Evolutionary conservation across 2,113 vertebrate genomes (phyloP).

Genomic region (Labeo catla): DNA sequence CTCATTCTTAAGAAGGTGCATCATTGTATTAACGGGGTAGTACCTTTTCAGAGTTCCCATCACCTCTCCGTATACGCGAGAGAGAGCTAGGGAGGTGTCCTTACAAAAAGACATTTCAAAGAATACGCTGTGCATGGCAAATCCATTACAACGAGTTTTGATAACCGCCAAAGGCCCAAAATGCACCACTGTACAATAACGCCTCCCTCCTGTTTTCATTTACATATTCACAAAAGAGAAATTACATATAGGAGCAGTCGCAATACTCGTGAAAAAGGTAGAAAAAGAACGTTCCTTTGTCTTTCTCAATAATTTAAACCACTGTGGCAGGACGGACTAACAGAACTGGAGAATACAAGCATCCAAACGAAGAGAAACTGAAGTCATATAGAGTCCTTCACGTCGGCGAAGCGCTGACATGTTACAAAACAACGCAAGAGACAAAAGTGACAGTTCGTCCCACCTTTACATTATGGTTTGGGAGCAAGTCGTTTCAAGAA

Average conservation of each 20-base stretch:
- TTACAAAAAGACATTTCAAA: constrained; percentile 55
- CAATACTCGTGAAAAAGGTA: constrained; percentile 83
- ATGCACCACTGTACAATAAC: constrained; percentile 59
- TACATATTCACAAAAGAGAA: constrained; percentile 67
- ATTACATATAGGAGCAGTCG: constrained; percentile 77
- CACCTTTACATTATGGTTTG: constrained; percentile 60
- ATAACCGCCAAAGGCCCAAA: constrained; percentile 53
- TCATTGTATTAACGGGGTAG: constrained; percentile 51
- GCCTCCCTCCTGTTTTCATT: constrained; percentile 53
- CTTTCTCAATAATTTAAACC: constrained; percentile 89
- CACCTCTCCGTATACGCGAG: constrained; percentile 37
- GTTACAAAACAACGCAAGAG: constrained; percentile 67
- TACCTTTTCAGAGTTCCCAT: constrained; percentile 48
- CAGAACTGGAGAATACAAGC: constrained; percentile 74
- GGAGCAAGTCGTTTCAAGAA: constrained; percentile 65
- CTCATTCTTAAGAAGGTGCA: constrained; percentile 52
- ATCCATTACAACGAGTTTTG: constrained; percentile 56
- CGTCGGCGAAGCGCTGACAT: constrained; percentile 58
- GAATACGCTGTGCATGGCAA: constrained; percentile 59
- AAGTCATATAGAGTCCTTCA: constrained; percentile 63
- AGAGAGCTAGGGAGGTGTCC: constrained; percentile 33
- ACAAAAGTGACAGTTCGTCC: constrained; percentile 69
- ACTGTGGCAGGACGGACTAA: constrained; percentile 72
- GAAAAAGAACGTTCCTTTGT: constrained; percentile 75
- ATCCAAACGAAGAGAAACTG: constrained; percentile 59